Conservation (phyloP, 37 sponge, comb jelly and placozoan species). For the Axinella damicornis region DNA sequence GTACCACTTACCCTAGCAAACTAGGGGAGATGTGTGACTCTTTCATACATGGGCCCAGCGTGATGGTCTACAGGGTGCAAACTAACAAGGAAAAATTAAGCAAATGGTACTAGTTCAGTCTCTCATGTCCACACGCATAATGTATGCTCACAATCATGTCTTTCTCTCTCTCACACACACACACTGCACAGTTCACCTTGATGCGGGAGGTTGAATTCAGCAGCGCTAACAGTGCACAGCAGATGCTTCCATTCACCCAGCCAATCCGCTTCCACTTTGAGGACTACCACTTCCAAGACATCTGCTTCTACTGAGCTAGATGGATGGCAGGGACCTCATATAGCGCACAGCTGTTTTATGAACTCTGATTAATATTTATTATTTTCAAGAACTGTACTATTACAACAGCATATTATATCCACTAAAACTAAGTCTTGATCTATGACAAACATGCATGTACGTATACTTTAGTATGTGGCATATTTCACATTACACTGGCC, state of each 20-base stretch:
- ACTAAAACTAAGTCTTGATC: background rate
- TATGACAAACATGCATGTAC: background rate
- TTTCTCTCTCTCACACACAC: background rate
- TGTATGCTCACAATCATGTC: background rate
- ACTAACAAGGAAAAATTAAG: no score
- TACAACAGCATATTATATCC: background rate
- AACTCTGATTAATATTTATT: slow-evolving; percentile 27
- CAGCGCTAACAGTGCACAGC: slow-evolving; percentile 30
- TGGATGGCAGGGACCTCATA: no score
- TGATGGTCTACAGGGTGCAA: no score
- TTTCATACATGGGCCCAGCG: no score
- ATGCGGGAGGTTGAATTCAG: slow-evolving; percentile 53
- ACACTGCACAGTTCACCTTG: slow-evolving; percentile 50
- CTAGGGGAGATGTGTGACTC: no score
- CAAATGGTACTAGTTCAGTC: no score
- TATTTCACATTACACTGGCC: no score
- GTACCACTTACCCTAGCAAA: no score
- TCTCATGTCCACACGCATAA: no score
- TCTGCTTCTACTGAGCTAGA: slow-evolving; percentile 70
- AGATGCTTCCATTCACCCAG: slow-evolving; percentile 61
- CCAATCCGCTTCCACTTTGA: slow-evolving; percentile 46
- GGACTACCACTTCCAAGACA: slow-evolving; percentile 62
- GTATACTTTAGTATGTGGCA: background rate
- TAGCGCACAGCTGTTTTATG: background rate
- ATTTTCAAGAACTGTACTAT: slow-evolving; percentile 8